A percentile compares a stretch with the other conserved stretches of the same genome.
Evolutionary conservation across 2,113 vertebrate species (phyloP).

Genomic region (Chamaetylas fuelleborni): DNA sequence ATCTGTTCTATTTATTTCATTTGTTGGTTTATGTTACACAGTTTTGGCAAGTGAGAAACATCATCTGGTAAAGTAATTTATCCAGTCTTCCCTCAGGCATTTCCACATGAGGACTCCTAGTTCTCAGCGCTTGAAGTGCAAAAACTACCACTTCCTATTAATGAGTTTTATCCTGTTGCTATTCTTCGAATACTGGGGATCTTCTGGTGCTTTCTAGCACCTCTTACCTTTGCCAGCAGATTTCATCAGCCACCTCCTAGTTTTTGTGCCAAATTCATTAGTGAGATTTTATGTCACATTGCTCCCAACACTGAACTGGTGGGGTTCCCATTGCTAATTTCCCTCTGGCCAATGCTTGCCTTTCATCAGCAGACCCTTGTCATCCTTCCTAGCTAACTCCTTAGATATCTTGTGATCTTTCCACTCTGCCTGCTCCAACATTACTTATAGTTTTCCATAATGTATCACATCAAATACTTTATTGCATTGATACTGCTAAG

Average conservation of each 20-base stretch:
- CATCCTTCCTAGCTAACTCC: not conserved
- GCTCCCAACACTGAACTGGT: not conserved
- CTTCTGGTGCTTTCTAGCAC: not conserved
- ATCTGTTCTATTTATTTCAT: not conserved
- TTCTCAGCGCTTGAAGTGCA: not conserved
- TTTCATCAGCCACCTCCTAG: not conserved
- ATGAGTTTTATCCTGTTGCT: not conserved
- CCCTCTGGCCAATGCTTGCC: not conserved
- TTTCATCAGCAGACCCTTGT: not conserved
- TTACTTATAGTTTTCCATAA: not conserved
- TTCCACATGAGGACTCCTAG: not conserved
- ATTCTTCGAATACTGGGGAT: not conserved
- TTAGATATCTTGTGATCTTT: not conserved
- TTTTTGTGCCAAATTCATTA: not conserved
- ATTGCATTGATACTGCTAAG: not conserved
- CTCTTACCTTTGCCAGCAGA: not conserved
- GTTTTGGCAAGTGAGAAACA: not conserved
- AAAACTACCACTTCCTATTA: not conserved
- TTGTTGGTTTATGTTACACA: not conserved
- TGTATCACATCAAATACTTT: not conserved
- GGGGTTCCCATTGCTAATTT: not conserved
- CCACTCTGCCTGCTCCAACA: not conserved
- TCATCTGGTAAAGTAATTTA: not conserved
- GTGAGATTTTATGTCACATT: not conserved
- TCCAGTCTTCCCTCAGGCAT: not conserved